Evolutionary conservation across 1,140 invertebrate species (phyloP).

Genomic region (Plodia interpunctella): DNA sequence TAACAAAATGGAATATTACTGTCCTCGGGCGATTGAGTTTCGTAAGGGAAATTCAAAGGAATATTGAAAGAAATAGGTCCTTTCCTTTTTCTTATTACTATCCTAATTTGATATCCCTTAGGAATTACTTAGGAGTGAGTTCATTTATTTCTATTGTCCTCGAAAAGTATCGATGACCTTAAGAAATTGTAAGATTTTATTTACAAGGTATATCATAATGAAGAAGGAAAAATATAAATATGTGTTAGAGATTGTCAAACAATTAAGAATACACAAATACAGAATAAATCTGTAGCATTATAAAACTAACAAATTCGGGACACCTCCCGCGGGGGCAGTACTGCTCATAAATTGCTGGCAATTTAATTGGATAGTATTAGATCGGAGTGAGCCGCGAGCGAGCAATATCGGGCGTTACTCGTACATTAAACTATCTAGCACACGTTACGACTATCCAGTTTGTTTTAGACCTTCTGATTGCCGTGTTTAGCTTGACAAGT

Average conservation of each 20-base stretch:
- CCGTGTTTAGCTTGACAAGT: slow-evolving; percentile 15
- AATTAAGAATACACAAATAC: too few relatives aligned
- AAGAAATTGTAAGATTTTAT: too few relatives aligned
- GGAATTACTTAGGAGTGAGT: neutral
- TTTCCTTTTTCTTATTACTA: slow-evolving; percentile 32
- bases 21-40: slow-evolving; percentile 39
- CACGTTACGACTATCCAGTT: slow-evolving; percentile 38
- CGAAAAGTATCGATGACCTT: neutral
- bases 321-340: slow-evolving; percentile 28
- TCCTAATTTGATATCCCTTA: slow-evolving; percentile 6
- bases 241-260: too few relatives aligned
- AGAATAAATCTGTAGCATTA: neutral
- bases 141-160: neutral
- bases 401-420: slow-evolving; percentile 52
- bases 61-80: slow-evolving; percentile 36
- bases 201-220: too few relatives aligned
- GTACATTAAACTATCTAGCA: slow-evolving; percentile 44
- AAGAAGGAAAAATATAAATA: too few relatives aligned
- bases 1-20: slow-evolving; percentile 44
- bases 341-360: slow-evolving; percentile 49
- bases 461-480: slow-evolving; percentile 17
- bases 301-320: slow-evolving; percentile 41
- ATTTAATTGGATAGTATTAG: slow-evolving; percentile 62
- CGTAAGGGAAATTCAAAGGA: slow-evolving; percentile 35
- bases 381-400: slow-evolving; percentile 47